Percentiles rank a stretch among this genome's conserved stretches.
Conservation (phyloP, 2,888 invertebrate genomes). For the Scaptodrosophila latifasciaeformis region DNA sequence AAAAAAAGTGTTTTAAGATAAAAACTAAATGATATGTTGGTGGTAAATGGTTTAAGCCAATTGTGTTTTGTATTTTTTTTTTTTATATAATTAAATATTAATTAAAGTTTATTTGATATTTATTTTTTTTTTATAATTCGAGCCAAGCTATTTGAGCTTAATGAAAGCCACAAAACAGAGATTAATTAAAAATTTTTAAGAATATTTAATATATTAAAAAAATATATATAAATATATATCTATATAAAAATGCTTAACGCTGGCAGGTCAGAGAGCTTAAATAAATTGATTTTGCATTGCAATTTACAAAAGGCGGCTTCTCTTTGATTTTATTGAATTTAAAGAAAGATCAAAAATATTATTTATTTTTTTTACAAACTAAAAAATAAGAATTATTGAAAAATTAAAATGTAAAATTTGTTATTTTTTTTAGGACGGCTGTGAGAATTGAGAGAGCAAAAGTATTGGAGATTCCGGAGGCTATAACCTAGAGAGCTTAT, state of each 20-base stretch:
- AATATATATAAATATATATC: constrained; percentile 15
- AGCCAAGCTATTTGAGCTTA: constrained; percentile 2
- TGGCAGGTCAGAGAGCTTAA: constrained; percentile 56
- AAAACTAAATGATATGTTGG: constrained; percentile 28
- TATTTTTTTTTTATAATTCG: constrained; percentile 15
- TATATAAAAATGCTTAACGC: constrained; percentile 57
- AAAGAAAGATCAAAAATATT: too few species aligned
- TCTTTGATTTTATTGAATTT: too few species aligned
- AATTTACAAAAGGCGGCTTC: constrained; percentile 5
- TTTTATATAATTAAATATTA: constrained; percentile 30
- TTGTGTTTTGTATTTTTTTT: constrained; percentile 16
- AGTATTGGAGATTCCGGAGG: constrained; percentile 21
- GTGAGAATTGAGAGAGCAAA: not conserved
- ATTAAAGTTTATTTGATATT: constrained; percentile 29
- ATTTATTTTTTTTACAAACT: too few species aligned
- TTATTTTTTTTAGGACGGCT: not conserved
- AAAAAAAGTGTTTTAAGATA: constrained; percentile 24
- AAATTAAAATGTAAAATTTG: not conserved
- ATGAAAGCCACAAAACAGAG: not conserved
- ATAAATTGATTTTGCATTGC: constrained; percentile 25
- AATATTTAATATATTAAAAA: constrained; percentile 4
- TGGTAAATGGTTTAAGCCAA: constrained; percentile 37
- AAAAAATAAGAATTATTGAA: constrained; percentile 2
- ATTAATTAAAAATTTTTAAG: not conserved
- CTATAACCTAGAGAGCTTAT: constrained; percentile 39